Evolutionary conservation across 2,888 invertebrate genomes (phyloP), one percentile per base, ranked within the genome.

Genomic region (Thecophora atra): DNA sequence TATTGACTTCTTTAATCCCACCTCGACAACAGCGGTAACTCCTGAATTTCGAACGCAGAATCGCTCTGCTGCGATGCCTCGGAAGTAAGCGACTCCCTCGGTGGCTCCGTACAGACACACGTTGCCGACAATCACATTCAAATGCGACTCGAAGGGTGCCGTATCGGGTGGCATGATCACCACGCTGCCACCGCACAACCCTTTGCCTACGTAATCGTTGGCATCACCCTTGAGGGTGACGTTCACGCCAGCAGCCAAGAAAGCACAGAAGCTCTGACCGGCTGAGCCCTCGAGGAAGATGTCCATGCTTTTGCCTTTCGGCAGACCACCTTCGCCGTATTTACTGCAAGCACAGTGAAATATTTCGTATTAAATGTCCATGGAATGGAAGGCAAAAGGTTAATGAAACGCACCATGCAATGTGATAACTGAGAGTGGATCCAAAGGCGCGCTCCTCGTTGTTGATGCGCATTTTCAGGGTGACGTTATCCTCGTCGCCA

Each of bases 41-140:
- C 99, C 99, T 0, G 98, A 98, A 89, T 99, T 99, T 76, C 99
- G 91, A 21, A 99, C 99, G 85, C 97, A 98, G 89, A 99, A 99
- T 37, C 99, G 91, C 88, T 99, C 99, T 17, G 99, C 98, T 0
- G 98, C 98, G 79, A 98, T 96, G 71, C 99, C 97, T 69, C 97
- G 89, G 89, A 99, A 96, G 87, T 94, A 98, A 0, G 97, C 98
- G 73, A 91, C 91, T 15, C 99, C 99, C 2, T 93, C 91, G 0
- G 99, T 99, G 7, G 99, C 99, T 70, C 99, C 99, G 83, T 99
- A 99, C 71, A 99, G 88, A 76, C 98, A 98, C 5, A 99, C 99
- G 85, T 99, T 99, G 30, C 99, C 99, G 13, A 96, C 98, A 76
- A 99, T 97, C 2, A 99, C 97, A 86, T 99, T 99, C 68, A 95